Percentiles rank a stretch among this genome's conserved stretches.
Conservation (phyloP, 2,113 vertebrate genomes). For the Eretmochelys imbricata region DNA sequence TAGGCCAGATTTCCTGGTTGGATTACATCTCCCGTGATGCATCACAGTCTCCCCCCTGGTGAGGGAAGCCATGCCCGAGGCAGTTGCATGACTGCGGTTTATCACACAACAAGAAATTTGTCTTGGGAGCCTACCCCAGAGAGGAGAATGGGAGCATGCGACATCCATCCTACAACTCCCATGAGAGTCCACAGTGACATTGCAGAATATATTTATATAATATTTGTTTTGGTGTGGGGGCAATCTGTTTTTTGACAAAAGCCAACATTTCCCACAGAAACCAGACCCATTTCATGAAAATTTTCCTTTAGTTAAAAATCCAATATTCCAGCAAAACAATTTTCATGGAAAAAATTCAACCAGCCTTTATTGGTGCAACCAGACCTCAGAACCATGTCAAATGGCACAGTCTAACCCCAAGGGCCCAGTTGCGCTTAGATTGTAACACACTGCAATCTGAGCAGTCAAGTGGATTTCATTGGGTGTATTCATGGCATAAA, state of each 20-base stretch:
- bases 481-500: neutral
- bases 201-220: neutral
- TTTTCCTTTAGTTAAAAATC: neutral
- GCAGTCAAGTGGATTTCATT: neutral
- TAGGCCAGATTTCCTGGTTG: fast-evolving
- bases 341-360: neutral
- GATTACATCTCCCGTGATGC: neutral
- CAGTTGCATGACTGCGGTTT: neutral
- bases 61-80: neutral
- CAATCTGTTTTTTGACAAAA: neutral
- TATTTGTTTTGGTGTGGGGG: too few species aligned
- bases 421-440: fast-evolving
- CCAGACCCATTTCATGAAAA: neutral
- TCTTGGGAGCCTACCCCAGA: neutral
- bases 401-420: fast-evolving
- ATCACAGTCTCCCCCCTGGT: fast-evolving
- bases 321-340: neutral
- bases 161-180: neutral
- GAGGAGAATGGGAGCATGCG: neutral
- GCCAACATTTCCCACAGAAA: neutral
- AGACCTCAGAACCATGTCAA: fast-evolving
- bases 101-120: neutral
- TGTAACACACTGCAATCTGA: too few species aligned
- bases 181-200: neutral
- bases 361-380: fast-evolving